Percentiles rank a stretch among this genome's conserved stretches.
phyloP scores from a whole-genome alignment of 35 echinoderm and acorn worm species.

The Apostichopus californicus region DNA sequence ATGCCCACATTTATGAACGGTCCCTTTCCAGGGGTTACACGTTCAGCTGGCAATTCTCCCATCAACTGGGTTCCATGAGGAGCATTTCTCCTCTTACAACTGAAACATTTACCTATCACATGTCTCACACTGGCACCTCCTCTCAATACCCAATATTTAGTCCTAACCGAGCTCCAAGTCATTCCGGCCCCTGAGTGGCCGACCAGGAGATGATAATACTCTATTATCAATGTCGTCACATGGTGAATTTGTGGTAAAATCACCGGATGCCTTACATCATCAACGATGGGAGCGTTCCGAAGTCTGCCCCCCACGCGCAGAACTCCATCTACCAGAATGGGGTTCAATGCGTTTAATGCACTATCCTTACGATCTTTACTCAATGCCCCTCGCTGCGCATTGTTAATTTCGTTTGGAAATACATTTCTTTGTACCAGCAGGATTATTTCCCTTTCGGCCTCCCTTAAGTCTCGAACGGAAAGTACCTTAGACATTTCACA shows the following conservation, averaged over 20 bases:
- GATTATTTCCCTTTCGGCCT: slow-evolving; percentile 35
- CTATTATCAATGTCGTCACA: slow-evolving; percentile 47
- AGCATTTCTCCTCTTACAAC: slow-evolving; percentile 60
- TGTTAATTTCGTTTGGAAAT: not conserved
- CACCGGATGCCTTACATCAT: slow-evolving; percentile 41
- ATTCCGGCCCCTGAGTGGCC: slow-evolving; percentile 54
- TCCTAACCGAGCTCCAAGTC: slow-evolving; percentile 52
- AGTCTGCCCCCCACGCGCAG: slow-evolving; percentile 38
- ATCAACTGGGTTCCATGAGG: slow-evolving; percentile 50
- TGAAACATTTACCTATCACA: slow-evolving; percentile 55
- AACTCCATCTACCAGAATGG: slow-evolving; percentile 23
- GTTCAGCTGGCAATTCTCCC: slow-evolving; percentile 61
- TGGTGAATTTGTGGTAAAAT: slow-evolving; percentile 59
- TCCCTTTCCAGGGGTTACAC: slow-evolving; percentile 54
- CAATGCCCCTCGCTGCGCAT: not conserved
- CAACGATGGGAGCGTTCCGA: not conserved
- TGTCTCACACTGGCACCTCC: slow-evolving; percentile 48
- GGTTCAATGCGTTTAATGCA: not conserved
- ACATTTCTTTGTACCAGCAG: slow-evolving; percentile 17
- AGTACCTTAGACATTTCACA: not conserved
- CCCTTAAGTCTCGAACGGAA: slow-evolving; percentile 30
- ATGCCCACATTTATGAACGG: slow-evolving; percentile 57
- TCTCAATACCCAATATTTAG: slow-evolving; percentile 61
- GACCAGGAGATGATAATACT: slow-evolving; percentile 6
- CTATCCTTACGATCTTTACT: not conserved